phyloP scores from a whole-genome alignment of 30 jellyfish, hydroid and myxozoan species.

The Hydractinia echinata region DNA sequence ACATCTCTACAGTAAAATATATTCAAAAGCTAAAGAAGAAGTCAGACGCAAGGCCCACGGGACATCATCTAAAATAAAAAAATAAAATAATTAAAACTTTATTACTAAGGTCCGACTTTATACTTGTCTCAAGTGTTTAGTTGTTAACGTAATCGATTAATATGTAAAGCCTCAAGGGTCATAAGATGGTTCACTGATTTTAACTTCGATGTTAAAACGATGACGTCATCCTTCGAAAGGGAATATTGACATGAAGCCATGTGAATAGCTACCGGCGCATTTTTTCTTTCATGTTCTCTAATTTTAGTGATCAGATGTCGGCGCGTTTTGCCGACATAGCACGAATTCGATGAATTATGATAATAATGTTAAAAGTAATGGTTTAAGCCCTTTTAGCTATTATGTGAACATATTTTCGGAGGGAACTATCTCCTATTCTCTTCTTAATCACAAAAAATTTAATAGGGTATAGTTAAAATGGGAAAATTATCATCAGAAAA shows the following conservation, averaged over 20 bases:
- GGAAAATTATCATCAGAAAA: too few relatives aligned
- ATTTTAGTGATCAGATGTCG: background rate
- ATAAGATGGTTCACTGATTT: background rate
- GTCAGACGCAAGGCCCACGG: background rate
- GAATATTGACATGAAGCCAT: background rate
- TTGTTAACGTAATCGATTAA: background rate
- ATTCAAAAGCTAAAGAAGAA: background rate
- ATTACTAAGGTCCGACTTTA: background rate
- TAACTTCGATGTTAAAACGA: background rate
- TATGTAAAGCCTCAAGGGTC: background rate
- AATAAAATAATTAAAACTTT: background rate
- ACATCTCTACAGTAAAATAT: background rate
- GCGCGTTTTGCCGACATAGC: conserved; percentile 8
- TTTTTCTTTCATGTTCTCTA: background rate
- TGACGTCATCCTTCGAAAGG: background rate
- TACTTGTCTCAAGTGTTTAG: background rate
- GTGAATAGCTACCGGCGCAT: background rate
- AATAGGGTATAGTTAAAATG: too few relatives aligned
- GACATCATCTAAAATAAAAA: background rate
- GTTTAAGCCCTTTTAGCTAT: too few relatives aligned
- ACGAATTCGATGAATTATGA: background rate
- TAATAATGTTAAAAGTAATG: too few relatives aligned
- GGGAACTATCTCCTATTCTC: too few relatives aligned
- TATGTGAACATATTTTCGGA: too few relatives aligned
- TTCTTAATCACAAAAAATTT: too few relatives aligned